These are phyloP conservation scores for Bergia puertoricense DNA, from an alignment of 92 coral and sea anemone species.

Conservation along the genomic window DNA sequence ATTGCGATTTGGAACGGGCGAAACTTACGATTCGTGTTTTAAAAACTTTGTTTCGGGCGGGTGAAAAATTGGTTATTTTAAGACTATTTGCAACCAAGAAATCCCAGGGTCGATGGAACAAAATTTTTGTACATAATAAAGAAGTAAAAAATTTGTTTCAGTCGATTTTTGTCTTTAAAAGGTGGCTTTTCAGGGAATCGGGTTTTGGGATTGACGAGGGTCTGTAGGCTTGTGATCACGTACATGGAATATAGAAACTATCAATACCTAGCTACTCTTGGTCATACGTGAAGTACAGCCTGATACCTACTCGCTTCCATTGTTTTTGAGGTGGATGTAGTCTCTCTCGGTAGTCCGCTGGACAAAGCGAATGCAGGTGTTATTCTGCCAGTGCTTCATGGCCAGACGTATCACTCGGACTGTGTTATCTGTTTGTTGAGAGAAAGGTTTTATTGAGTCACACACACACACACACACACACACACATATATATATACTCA, in stretches of 20 bases:
- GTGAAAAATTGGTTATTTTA: too few species aligned
- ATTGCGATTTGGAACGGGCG: too few species aligned
- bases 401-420: conserved; percentile 46
- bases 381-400: conserved; percentile 57
- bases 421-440: conserved; percentile 27
- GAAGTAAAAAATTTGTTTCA: too few species aligned
- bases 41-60: too few species aligned
- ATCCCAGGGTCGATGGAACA: too few species aligned
- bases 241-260: not conserved
- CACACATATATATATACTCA: too few species aligned
- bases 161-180: too few species aligned
- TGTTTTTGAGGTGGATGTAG: conserved; percentile 39
- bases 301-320: conserved; percentile 32
- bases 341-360: conserved; percentile 49
- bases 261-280: too few species aligned
- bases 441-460: not conserved
- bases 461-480: not conserved
- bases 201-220: not conserved
- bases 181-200: too few species aligned
- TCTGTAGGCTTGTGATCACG: not conserved
- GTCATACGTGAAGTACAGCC: not conserved
- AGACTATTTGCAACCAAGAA: too few species aligned
- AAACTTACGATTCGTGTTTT: too few species aligned
- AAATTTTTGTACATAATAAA: too few species aligned
- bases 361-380: conserved; percentile 57